phyloP scores from a whole-genome alignment of 2,113 vertebrate species.

The Eurystomus gularis region DNA sequence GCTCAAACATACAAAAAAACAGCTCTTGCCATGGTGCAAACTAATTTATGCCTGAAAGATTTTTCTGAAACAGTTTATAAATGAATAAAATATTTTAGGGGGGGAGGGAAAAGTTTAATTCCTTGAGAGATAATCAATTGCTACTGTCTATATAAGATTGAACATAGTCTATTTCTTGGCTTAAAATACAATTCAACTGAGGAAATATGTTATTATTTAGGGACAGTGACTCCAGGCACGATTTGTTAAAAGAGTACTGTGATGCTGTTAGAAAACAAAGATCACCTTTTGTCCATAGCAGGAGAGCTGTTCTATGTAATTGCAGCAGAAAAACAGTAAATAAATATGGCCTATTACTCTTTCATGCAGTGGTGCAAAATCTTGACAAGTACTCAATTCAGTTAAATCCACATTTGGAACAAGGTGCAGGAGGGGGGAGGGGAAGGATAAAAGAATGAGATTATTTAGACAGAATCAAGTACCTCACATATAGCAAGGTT shows the following conservation, averaged over 20 bases:
- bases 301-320: neutral
- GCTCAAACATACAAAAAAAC: neutral
- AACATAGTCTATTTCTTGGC: neutral
- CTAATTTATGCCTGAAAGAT: neutral
- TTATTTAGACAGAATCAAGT: neutral
- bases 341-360: neutral
- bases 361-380: neutral
- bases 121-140: neutral
- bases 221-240: neutral
- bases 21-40: neutral
- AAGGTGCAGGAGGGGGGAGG: neutral
- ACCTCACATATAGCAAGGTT: neutral
- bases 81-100: neutral
- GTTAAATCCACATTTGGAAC: neutral
- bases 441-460: neutral
- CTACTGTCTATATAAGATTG: neutral
- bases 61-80: neutral
- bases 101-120: neutral
- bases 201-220: slow-evolving; percentile 6
- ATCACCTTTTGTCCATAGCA: neutral
- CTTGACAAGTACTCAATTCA: slow-evolving; percentile 12
- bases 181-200: neutral
- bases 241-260: neutral
- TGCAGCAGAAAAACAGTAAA: slow-evolving; percentile 3
- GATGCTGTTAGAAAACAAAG: slow-evolving; percentile 25